Conservation (phyloP, 2,888 invertebrate species). For the Bellardia bayeri region DNA sequence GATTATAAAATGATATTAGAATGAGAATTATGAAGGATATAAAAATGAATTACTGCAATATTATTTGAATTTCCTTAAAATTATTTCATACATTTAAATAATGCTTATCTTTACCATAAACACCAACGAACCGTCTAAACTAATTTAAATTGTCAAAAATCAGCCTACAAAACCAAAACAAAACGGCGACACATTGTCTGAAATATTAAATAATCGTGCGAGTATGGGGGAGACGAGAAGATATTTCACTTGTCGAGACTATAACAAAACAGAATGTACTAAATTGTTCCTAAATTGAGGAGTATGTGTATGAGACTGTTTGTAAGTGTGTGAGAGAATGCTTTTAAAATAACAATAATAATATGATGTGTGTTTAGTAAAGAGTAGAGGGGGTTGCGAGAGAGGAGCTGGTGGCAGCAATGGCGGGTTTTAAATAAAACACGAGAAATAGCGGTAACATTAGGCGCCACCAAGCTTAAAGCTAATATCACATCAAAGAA, state of each 20-base stretch:
- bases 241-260: conserved; percentile 53
- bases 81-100: conserved; percentile 5
- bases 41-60: background rate
- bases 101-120: background rate
- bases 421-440: conserved; percentile 36
- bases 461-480: conserved; percentile 62
- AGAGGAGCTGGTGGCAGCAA: background rate
- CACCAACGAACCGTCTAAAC: background rate
- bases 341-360: conserved; percentile 34
- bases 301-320: background rate
- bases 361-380: background rate
- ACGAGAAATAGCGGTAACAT: conserved; percentile 44
- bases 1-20: background rate
- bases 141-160: conserved; percentile 17
- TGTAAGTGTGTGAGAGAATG: background rate
- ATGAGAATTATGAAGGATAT: conserved; percentile 1
- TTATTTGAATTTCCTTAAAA: conserved; percentile 18
- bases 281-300: conserved; percentile 35
- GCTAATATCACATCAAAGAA: conserved; percentile 45
- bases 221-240: conserved; percentile 21
- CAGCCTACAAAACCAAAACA: conserved; percentile 12
- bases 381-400: background rate
- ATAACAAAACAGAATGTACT: background rate
- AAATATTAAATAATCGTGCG: conserved; percentile 46
- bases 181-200: conserved; percentile 67